Percentiles rank a stretch among this genome's conserved stretches.
phyloP scores from a whole-genome alignment of 2,113 vertebrate genomes.

The Pollimyrus isidori region DNA sequence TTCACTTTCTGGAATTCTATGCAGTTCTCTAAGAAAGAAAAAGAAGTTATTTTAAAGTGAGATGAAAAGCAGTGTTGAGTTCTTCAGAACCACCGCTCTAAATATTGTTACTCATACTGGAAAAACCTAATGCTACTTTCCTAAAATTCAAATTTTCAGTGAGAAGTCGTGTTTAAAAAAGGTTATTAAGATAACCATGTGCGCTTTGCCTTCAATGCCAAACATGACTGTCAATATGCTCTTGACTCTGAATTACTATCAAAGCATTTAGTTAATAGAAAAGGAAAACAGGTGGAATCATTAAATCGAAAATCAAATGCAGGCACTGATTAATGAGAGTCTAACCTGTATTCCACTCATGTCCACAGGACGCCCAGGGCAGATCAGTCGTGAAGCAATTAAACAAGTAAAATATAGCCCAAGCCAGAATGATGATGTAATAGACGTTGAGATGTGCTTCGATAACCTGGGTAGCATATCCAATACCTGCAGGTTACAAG shows the following conservation, averaged over 20 bases:
- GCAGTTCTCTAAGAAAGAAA: slow-evolving; percentile 73
- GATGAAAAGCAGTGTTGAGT: not conserved
- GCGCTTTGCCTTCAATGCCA: not conserved
- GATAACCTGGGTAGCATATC: slow-evolving; percentile 96
- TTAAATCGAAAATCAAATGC: not conserved
- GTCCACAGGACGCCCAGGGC: slow-evolving; percentile 91
- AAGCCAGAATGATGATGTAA: slow-evolving; percentile 93
- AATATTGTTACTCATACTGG: not conserved
- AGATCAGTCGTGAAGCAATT: slow-evolving; percentile 95
- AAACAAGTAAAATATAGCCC: slow-evolving; percentile 98
- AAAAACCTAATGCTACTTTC: not conserved
- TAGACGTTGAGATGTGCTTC: slow-evolving; percentile 93
- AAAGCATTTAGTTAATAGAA: not conserved
- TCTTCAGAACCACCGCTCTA: not conserved
- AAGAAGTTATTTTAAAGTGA: not conserved
- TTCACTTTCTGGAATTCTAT: slow-evolving; percentile 89
- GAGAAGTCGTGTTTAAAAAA: not conserved
- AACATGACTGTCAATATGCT: not conserved
- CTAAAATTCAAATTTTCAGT: not conserved
- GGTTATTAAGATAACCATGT: not conserved
- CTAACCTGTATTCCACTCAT: slow-evolving; percentile 96
- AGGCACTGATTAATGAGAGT: slow-evolving; percentile 12
- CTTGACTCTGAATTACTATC: not conserved
- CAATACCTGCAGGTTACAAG: slow-evolving; percentile 69
- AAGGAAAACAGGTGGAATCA: not conserved